Conservation (phyloP, 2,113 vertebrate species). For the Hydropotes inermis region DNA sequence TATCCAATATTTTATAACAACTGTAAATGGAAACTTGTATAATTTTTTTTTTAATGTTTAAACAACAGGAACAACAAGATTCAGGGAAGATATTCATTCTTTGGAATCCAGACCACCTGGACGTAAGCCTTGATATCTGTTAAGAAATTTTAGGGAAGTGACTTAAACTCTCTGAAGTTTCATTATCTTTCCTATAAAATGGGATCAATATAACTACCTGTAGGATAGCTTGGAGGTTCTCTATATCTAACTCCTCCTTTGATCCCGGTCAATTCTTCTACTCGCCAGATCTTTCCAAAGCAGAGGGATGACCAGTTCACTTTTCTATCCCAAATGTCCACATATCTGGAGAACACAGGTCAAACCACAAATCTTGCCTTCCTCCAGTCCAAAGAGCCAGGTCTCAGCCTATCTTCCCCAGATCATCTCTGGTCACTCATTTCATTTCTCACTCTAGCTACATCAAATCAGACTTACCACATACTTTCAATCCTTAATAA, state of each 20-base stretch:
- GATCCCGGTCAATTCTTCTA: not conserved
- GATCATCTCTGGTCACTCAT: not conserved
- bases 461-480: not conserved
- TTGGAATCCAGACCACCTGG: not conserved
- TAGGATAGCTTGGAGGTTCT: not conserved
- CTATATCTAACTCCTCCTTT: not conserved
- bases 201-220: not conserved
- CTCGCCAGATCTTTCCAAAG: not conserved
- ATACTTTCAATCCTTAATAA: not conserved
- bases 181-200: not conserved
- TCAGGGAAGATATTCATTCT: not conserved
- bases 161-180: not conserved
- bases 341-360: not conserved
- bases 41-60: not conserved
- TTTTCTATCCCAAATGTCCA: not conserved
- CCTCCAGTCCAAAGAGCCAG: not conserved
- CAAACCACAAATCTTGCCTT: not conserved
- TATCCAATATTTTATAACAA: not conserved
- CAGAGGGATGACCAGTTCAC: not conserved
- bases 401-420: not conserved
- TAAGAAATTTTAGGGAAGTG: not conserved
- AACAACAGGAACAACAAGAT: not conserved
- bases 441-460: not conserved
- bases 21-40: not conserved
- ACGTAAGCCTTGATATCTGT: not conserved